These are phyloP conservation scores for Catonia carolina DNA, from an alignment of 2,888 invertebrate species.

Conservation along the genomic window DNA sequence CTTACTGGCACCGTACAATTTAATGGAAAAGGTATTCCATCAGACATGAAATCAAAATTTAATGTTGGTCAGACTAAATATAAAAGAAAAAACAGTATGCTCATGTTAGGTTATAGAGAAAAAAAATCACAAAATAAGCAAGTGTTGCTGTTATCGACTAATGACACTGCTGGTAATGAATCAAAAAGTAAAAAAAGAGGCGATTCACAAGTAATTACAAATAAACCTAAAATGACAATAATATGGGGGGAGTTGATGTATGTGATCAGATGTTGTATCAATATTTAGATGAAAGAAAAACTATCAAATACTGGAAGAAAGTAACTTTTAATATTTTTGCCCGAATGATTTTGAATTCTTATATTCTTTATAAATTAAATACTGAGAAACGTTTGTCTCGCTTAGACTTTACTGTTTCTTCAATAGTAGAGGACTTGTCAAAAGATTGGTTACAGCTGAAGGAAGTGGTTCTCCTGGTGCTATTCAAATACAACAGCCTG, in stretches of 20 bases:
- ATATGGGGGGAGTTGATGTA: slow-evolving; percentile 1
- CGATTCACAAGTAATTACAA: background rate
- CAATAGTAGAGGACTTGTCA: background rate
- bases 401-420: background rate
- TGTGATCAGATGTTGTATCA: background rate
- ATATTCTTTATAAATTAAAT: slow-evolving; percentile 14
- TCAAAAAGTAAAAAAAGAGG: background rate
- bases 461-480: background rate
- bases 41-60: slow-evolving; percentile 6
- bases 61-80: slow-evolving; percentile 17
- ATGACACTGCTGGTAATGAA: background rate
- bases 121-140: background rate
- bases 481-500: background rate
- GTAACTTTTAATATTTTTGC: background rate
- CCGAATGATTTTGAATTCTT: slow-evolving; percentile 1
- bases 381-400: background rate
- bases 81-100: slow-evolving; percentile 7
- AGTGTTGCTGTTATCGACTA: slow-evolving; percentile 10
- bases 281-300: too few species aligned
- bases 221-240: background rate
- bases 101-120: slow-evolving; percentile 13
- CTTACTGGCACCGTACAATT: slow-evolving; percentile 14
- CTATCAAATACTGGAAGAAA: background rate
- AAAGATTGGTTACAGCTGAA: slow-evolving; percentile 3
- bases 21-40: slow-evolving; percentile 11